Evolutionary conservation across 2,113 vertebrate species (phyloP), one percentile per base, ranked within the genome.

Genomic region (Siphamia tubifer): DNA sequence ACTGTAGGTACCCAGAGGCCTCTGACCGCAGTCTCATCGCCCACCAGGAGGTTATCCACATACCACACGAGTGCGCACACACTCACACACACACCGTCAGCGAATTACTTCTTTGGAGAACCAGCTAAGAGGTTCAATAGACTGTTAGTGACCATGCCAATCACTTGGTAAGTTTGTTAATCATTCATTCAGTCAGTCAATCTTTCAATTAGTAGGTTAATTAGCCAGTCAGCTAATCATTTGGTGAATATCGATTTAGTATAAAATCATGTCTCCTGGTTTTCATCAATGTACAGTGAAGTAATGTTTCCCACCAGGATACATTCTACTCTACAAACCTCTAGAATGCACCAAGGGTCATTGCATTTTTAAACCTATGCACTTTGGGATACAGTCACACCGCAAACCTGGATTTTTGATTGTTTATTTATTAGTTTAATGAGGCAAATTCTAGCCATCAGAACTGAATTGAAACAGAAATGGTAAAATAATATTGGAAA

Each of bases 11-110:
- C 58, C 83, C 48, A 72, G 69, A 74, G 72, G 77, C 63, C 52
- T 81, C 42, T 68, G n/a, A 76, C 83, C 83, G 42, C 72, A 67
- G 77, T 44, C 76, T 67, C 77, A 81, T 70, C 47, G 57, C 64
- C 63, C 63, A 84, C 74, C 56, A 21, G 61, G 77, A 79, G 79
- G 68, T 77, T 75, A 75, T 77, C 68, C 84, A 77, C 71, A 68
- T 54, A 81, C 72, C 66, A 49, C 75, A 58, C 25, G 1, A 16
- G 47, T 17, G 30, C 40, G 49, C 68, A 64, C 31, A n/a, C 30
- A 57, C 20, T 55, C 43, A 62, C 42, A 42, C 30, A 63, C 30
- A 42, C 34, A 38, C 28, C 10, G 6, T 19, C 20, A 23, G 6
- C 36, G 42, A 39, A 53, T 19, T 27, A 20, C 16, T 19, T 5